These are phyloP conservation scores for Argyrosomus regius DNA, from an alignment of 2,797 vertebrate species.

Conservation along the genomic window DNA sequence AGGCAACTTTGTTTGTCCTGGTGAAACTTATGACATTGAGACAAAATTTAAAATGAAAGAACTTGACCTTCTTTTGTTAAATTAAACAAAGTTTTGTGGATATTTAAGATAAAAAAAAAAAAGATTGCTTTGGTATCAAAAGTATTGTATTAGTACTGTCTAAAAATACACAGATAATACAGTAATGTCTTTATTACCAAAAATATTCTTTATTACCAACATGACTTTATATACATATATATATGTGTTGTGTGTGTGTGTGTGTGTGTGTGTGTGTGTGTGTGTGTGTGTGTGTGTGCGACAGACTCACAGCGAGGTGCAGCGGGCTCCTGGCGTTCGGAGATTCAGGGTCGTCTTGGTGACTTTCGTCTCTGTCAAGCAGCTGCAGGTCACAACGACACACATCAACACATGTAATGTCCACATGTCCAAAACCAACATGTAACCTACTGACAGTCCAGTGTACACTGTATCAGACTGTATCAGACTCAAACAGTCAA, in stretches of 20 bases:
- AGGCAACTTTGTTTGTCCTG: background rate
- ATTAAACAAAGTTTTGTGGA: background rate
- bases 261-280: background rate
- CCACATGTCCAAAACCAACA: background rate
- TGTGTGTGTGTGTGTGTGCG: background rate
- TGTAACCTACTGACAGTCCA: background rate
- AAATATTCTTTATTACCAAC: too few species aligned
- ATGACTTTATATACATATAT: too few species aligned
- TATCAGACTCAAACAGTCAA: background rate
- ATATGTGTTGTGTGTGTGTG: background rate
- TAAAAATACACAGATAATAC: background rate
- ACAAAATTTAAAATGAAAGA: background rate
- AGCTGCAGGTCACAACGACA: conserved; percentile 84
- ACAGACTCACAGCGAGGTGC: conserved; percentile 93
- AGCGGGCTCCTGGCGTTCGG: conserved; percentile 90
- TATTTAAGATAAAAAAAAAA: background rate
- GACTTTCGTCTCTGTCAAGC: conserved; percentile 89
- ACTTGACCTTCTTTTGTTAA: background rate
- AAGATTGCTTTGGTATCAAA: background rate
- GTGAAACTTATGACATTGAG: too few species aligned
- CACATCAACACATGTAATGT: background rate
- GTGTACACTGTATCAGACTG: background rate
- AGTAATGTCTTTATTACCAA: too few species aligned
- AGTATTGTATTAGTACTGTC: too few species aligned
- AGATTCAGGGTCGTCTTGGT: conserved; percentile 88